A percentile compares a stretch with the other conserved stretches of the same genome.
Evolutionary conservation across 2,113 vertebrate genomes (phyloP).

Genomic region (Rhegmatorhina hoffmannsi): DNA sequence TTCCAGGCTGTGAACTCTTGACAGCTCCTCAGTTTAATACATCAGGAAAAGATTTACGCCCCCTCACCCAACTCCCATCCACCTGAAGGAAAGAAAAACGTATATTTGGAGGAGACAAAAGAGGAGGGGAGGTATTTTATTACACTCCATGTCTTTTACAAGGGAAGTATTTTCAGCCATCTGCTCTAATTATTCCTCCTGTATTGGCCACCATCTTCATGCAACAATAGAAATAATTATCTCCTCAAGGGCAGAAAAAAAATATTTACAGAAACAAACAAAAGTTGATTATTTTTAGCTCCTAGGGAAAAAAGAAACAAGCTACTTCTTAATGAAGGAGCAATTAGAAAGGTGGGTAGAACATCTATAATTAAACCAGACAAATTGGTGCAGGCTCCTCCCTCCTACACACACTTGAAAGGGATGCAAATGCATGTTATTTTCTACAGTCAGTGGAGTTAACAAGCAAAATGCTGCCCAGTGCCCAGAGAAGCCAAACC

Average conservation of each 20-base stretch:
- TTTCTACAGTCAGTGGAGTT: background rate
- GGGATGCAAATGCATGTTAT: background rate
- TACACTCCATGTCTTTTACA: conserved; percentile 62
- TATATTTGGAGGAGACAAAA: conserved; percentile 56
- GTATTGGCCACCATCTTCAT: conserved; percentile 77
- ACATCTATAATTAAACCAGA: conserved; percentile 69
- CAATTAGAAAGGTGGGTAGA: conserved; percentile 73
- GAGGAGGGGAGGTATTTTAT: conserved; percentile 46
- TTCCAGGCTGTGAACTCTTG: conserved; percentile 71
- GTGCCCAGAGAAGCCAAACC: background rate
- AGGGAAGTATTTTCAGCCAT: conserved; percentile 72
- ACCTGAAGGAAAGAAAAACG: conserved; percentile 73
- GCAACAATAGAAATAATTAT: conserved; percentile 79
- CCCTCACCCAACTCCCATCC: conserved; percentile 23
- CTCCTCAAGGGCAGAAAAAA: conserved; percentile 73
- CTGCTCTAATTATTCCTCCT: conserved; percentile 80
- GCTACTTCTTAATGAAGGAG: conserved; percentile 70
- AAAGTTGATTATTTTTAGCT: conserved; percentile 80
- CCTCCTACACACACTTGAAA: conserved; percentile 4
- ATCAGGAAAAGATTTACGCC: conserved; percentile 64
- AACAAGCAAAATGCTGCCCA: background rate
- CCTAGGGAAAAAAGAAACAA: conserved; percentile 67
- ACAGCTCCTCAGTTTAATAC: conserved; percentile 74
- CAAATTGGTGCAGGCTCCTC: conserved; percentile 49
- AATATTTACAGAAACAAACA: conserved; percentile 77